Percentiles rank a stretch among this genome's conserved stretches.
Evolutionary conservation across 2,113 vertebrate species (phyloP).

Genomic region (Lophura nycthemera): DNA sequence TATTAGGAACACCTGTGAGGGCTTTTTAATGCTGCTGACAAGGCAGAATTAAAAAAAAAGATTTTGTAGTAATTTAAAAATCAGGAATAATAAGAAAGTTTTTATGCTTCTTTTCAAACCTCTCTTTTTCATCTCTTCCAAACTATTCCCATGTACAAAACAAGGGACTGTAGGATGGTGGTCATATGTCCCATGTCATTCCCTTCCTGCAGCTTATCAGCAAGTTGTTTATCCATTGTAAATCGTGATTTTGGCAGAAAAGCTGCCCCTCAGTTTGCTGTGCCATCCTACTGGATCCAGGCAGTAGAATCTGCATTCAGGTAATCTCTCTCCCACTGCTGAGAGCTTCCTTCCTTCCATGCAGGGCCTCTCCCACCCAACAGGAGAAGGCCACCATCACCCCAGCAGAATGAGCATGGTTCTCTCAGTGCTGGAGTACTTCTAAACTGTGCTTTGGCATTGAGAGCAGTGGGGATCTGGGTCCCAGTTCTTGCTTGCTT

Average conservation of each 20-base stretch:
- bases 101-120: not conserved
- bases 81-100: not conserved
- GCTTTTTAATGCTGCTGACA: constrained; percentile 1
- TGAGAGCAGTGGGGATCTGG: not conserved
- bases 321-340: not conserved
- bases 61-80: not conserved
- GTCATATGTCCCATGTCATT: not conserved
- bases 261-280: not conserved
- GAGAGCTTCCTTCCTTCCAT: not conserved
- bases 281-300: not conserved
- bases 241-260: not conserved
- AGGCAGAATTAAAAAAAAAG: not conserved
- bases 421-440: not conserved
- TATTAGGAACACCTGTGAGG: not conserved
- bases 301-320: not conserved
- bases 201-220: not conserved
- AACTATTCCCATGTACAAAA: not conserved
- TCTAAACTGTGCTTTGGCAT: not conserved
- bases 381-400: not conserved
- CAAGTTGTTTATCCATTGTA: not conserved
- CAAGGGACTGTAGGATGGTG: not conserved
- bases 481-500: not conserved
- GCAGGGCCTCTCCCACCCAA: not conserved
- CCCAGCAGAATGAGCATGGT: not conserved
- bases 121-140: not conserved